Evolutionary conservation across 2,113 vertebrate species (phyloP).

Genomic region (Cepphus grylle): DNA sequence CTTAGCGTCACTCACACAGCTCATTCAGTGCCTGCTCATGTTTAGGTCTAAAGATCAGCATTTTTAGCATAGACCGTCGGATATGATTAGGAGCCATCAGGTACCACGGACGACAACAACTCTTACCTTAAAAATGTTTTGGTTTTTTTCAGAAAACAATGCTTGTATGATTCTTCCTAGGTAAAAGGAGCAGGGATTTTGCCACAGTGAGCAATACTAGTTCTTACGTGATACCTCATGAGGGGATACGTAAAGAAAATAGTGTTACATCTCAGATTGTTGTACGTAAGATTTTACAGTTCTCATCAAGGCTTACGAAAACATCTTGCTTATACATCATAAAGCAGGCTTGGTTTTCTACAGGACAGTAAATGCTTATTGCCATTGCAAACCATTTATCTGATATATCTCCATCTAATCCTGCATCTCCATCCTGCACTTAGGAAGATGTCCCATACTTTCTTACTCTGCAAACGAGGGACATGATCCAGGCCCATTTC

Average conservation of each 20-base stretch:
- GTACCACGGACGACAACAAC: background rate
- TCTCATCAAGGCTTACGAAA: background rate
- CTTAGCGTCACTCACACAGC: background rate
- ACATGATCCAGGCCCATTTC: background rate
- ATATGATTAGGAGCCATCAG: background rate
- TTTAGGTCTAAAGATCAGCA: background rate
- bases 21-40: background rate
- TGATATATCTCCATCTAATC: background rate
- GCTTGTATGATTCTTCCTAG: background rate
- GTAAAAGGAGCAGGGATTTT: background rate
- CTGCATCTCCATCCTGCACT: background rate
- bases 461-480: background rate
- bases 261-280: background rate
- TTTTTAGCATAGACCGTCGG: background rate
- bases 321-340: background rate
- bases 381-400: background rate
- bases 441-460: accelerated
- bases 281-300: background rate
- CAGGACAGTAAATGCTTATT: background rate
- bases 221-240: background rate
- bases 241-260: background rate
- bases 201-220: background rate
- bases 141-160: background rate
- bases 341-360: background rate
- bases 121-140: background rate